Base-by-base conservation (phyloP, 2,797 vertebrate genomes). In the Peromyscus attwateri region DNA sequence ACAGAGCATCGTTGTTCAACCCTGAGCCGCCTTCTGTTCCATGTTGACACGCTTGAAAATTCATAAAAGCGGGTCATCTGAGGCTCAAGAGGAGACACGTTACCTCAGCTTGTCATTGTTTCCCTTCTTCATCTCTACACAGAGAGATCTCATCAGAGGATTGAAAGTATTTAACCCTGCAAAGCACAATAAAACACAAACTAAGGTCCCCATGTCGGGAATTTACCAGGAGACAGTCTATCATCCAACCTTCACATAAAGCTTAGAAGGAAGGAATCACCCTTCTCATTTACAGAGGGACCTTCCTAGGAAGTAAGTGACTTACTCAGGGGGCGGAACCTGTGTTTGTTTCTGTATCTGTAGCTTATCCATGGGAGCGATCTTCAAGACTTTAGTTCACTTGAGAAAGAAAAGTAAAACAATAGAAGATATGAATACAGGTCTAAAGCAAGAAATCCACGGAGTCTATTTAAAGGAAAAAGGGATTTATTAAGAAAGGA, bases 1-100 rank as follows among this genome's bases (percentile, higher is more conserved):
- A 85, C 91, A 96, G 75, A 91, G 81, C n/a, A 4, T n/a, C 43
- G 7, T 87, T 97, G 96, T 97, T 83, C 43, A 1, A 1, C 27
- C 40, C 77, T 25, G 79, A 60, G 46, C 34, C 0, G 14, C 60
- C 93, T 64, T 96, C 66, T 73, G 34, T 91, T 70, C 37, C 27
- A 0, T 52, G 70, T 85, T n/a, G 71, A 92, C 77, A 7, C 1
- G 57, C 40, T 95, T 25, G 40, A 46, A 70, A 95, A 57, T 92
- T 92, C 92, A 70, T 10, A 14, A 64, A 68, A 34, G 81, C 66
- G 8, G 62, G 93, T 27, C 71, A n/a, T 89, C 80, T 94, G 9
- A 0, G 77, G 52, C 34, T 71, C 91, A 81, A 64, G 55, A 76
- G 31, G 60, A 5, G 31, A 70, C 29, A 46, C 23, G 29, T n/a